Evolutionary conservation across 2,113 vertebrate genomes (phyloP).

Genomic region (Indicator maculatus): DNA sequence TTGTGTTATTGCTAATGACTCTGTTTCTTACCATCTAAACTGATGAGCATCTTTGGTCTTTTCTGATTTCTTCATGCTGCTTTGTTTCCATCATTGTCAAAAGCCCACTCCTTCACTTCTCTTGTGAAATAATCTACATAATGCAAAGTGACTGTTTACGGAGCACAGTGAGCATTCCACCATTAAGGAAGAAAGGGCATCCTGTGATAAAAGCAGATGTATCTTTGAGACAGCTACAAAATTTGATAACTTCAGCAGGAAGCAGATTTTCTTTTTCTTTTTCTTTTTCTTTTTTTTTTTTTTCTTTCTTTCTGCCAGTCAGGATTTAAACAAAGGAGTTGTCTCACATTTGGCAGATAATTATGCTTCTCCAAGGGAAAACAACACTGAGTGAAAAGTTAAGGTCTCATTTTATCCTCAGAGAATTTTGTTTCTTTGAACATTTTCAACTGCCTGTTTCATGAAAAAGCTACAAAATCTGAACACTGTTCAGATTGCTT

Average conservation of each 20-base stretch:
- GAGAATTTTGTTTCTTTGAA: not conserved
- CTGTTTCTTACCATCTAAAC: not conserved
- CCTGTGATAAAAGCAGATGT: constrained; percentile 6
- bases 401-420: not conserved
- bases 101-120: not conserved
- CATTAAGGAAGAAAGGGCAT: not conserved
- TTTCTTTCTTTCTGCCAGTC: not conserved
- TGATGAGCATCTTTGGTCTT: constrained; percentile 34
- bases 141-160: constrained; percentile 19
- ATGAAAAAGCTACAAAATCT: not conserved
- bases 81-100: not conserved
- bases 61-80: not conserved
- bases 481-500: not conserved
- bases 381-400: not conserved
- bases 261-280: not conserved
- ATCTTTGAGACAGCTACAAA: constrained; percentile 2
- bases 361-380: not conserved
- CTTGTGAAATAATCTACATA: constrained; percentile 22
- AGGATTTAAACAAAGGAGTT: constrained; percentile 5
- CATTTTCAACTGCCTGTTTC: not conserved
- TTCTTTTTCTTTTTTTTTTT: not conserved
- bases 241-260: not conserved
- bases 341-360: not conserved
- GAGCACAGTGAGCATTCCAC: not conserved
- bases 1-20: not conserved